Base-by-base conservation (phyloP, 2,797 vertebrate genomes). In the Calcarius lapponicus region DNA sequence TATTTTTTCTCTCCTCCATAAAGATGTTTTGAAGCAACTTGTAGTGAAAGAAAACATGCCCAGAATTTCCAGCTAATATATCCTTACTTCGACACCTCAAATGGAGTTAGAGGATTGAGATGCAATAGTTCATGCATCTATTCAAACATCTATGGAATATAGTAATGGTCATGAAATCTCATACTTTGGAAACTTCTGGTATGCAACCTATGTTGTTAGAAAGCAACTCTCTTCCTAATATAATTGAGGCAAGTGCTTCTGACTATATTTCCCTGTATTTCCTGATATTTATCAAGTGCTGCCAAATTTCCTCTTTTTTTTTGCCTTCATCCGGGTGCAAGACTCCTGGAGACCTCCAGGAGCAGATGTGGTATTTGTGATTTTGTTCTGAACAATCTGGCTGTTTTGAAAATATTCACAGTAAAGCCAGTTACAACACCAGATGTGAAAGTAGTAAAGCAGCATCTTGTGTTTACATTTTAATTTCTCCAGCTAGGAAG, bases 381-480 rank as follows among this genome's bases (percentile, higher is more conserved):
- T 94, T 96, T 85, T 86, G 58, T 86, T 96, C 89, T 42, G 82
- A 95, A 94, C 86, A 96, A 88, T 96, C 95, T 96, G 95, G 40
- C 43, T 96, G 92, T 95, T 96, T 95, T 92, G 78, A 95, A 96
- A 96, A 96, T 90, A 94, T 90, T 96, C 94, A 88, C 65, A 60
- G 92, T 72, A 86, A 95, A 96, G 78, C 80, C 93, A 96, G 89
- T 86, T 85, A 88, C 90, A 96, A 95, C 92, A 93, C 91, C 96
- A 97, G 94, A 97, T 97, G 94, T 95, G 91, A 94, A 91, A 90
- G 65, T 57, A 96, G 90, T 86, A 93, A 94, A 94, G 88, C 87
- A 96, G 86, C 93, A 97, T 97, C 96, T 96, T 97, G 95, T 96
- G 92, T 96, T 96, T 97, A 95, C 92, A 86, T 94, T 95, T 97